phyloP scores from a whole-genome alignment of 1,140 invertebrate genomes.

The Pseudomyrmex flavicornis region DNA sequence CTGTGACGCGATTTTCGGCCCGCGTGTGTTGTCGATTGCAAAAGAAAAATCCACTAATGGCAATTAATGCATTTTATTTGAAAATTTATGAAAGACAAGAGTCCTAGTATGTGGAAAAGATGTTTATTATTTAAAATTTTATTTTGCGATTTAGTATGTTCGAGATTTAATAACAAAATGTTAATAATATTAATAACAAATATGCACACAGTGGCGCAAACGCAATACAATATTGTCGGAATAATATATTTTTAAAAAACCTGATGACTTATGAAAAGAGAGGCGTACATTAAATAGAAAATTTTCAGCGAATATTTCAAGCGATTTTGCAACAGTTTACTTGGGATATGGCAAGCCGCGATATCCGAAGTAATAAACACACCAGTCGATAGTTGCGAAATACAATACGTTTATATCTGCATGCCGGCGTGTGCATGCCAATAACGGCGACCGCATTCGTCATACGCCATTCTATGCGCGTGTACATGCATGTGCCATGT shows the following conservation, averaged over 20 bases:
- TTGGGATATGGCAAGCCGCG: constrained; percentile 9
- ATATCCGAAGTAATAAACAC: constrained; percentile 32
- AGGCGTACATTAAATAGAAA: no score
- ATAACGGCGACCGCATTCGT: constrained; percentile 44
- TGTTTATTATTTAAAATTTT: no score
- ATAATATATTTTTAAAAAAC: neutral
- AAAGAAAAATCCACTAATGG: neutral
- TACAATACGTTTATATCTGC: neutral
- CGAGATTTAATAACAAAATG: no score
- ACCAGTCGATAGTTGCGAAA: neutral
- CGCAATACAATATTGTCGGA: neutral
- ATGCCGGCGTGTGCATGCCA: neutral
- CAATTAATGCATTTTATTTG: no score
- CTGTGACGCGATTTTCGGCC: constrained; percentile 39
- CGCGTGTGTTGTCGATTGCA: constrained; percentile 1
- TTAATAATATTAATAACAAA: no score
- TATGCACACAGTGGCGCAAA: no score
- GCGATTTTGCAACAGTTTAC: neutral
- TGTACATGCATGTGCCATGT: neutral
- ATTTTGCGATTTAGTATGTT: no score
- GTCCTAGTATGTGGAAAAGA: no score
- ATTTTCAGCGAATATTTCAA: neutral
- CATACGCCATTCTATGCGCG: constrained; percentile 22
- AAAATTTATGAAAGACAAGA: no score
- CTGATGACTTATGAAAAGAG: no score